Evolutionary conservation across 2,797 vertebrate genomes (phyloP), one percentile per base, ranked within the genome.

Genomic region (Strix occidentalis): DNA sequence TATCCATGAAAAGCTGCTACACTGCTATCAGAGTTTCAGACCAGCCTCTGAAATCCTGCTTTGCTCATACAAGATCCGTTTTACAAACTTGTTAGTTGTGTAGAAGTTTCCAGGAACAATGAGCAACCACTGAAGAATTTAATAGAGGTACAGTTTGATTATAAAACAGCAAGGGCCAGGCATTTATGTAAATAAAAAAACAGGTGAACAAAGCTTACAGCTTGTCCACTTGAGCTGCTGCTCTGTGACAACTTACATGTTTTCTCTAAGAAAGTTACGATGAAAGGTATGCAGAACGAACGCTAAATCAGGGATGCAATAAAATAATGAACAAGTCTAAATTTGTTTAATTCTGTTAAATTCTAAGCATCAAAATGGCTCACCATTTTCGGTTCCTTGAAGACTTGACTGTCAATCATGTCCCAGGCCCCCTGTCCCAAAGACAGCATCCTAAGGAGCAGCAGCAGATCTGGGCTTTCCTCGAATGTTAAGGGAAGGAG

Each of bases 401-500:
- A 99, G 87, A 99, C 99, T 97, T 99, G 99, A 96, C 99, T 99
- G 98, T 99, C 99, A 9, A 99, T 99, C 99, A 99, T 99, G 97
- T 99, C 99, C 99, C 99, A 99, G 1, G 99, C 99, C 1, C 99
- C 99, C 68, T 99, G 99, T 57, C 99, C 99, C 76, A 99, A 97
- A 0, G 99, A 99, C 83, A 99, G 98, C 99, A 99, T 99, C 97
- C 99, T 98, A 37, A 99, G 98, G 24, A 99, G 98, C 68, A 99
- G 98, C 93, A 99, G 98, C 82, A 99, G 98, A 77, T 99, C 99
- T 0, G 99, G 98, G 95, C 99, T 99, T 97, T 99, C 99, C 99
- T 99, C 95, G 16, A 97, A 43, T 96, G 74, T 85, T 41, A 92
- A 95, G 11, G n/a, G 26, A 25, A 91, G 48, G 12, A 95, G 43